phyloP scores from a whole-genome alignment of 1,140 invertebrate genomes.

The Polypedilum vanderplanki region DNA sequence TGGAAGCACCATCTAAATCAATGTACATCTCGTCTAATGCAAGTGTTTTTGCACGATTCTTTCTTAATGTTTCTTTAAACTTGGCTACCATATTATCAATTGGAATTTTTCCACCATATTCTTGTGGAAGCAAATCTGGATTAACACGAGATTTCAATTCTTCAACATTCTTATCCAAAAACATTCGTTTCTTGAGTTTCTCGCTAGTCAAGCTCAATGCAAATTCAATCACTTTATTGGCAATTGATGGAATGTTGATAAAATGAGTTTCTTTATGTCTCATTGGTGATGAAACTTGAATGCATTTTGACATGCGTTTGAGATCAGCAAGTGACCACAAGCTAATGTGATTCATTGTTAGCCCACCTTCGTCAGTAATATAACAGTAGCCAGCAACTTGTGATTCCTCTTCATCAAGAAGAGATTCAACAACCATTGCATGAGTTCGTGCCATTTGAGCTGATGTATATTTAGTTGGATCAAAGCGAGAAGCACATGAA shows the following conservation, averaged over 20 bases:
- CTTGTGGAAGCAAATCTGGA: conserved; percentile 69
- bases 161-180: conserved; percentile 62
- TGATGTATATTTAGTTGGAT: conserved; percentile 63
- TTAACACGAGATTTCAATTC: conserved; percentile 62
- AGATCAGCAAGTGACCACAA: conserved; percentile 75
- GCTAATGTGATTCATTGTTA: conserved; percentile 72
- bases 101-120: conserved; percentile 74
- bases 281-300: conserved; percentile 79
- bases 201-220: conserved; percentile 68
- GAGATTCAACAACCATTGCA: conserved; percentile 64
- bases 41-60: conserved; percentile 57
- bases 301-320: conserved; percentile 66
- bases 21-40: conserved; percentile 73
- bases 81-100: conserved; percentile 70
- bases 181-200: conserved; percentile 67
- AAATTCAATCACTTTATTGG: conserved; percentile 71
- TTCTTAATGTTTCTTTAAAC: conserved; percentile 58
- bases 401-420: conserved; percentile 73
- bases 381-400: conserved; percentile 72
- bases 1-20: conserved; percentile 56
- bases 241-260: conserved; percentile 69
- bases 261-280: conserved; percentile 79
- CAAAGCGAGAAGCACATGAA: conserved; percentile 62
- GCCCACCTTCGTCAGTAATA: conserved; percentile 74
- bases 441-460: conserved; percentile 69